A percentile compares a stretch with the other conserved stretches of the same genome.
These are phyloP conservation scores for Hemistola chrysoprasaria DNA, from an alignment of 2,888 invertebrate species.

Conservation along the genomic window DNA sequence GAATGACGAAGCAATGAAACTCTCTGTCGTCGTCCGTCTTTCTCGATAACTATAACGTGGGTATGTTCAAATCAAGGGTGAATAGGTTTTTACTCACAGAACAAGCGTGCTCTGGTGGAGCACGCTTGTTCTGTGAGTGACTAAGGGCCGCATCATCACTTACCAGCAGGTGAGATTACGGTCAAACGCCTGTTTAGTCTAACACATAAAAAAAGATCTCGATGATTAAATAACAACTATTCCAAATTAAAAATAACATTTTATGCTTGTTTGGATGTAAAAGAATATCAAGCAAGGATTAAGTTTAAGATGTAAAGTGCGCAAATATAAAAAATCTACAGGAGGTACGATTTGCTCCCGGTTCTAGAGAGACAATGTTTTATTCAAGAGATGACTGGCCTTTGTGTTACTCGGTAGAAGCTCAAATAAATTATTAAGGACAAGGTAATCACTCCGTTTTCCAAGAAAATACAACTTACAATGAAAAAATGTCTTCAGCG, in stretches of 20 bases:
- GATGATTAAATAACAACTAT: no score
- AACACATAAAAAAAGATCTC: no score
- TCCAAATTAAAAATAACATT: not conserved
- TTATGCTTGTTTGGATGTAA: not conserved
- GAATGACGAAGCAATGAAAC: no score
- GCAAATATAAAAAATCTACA: constrained; percentile 45
- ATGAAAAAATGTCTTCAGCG: constrained; percentile 55
- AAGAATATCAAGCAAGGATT: constrained; percentile 1
- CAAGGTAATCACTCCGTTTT: constrained; percentile 68
- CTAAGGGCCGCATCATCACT: no score
- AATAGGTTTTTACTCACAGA: no score
- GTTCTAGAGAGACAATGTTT: constrained; percentile 61
- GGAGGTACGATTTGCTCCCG: constrained; percentile 50
- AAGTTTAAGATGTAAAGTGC: constrained; percentile 25
- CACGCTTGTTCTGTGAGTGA: no score
- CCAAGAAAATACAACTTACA: constrained; percentile 54
- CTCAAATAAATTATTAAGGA: constrained; percentile 70
- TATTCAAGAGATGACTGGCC: constrained; percentile 69
- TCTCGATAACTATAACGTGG: no score
- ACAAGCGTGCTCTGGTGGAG: no score
- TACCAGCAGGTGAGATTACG: no score
- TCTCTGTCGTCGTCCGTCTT: no score
- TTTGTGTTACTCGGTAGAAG: constrained; percentile 67
- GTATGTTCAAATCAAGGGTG: no score
- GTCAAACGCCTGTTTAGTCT: no score